phyloP scores from a whole-genome alignment of 2,797 vertebrate genomes.

The Syngnathus rostellatus region DNA sequence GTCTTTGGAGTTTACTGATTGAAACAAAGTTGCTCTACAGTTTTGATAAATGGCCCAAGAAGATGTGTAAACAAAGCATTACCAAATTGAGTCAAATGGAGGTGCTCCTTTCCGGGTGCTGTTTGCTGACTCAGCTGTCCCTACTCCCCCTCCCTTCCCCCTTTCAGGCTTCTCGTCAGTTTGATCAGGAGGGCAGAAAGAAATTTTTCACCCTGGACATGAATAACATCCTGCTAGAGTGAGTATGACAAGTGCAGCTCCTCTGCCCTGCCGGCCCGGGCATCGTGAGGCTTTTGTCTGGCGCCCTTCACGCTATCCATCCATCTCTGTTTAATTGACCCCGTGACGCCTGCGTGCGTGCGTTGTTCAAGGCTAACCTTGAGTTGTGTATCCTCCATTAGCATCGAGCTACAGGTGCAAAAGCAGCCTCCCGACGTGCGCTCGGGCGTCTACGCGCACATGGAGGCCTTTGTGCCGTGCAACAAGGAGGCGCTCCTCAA shows the following conservation, averaged over 20 bases:
- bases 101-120: constrained; percentile 1
- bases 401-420: constrained; percentile 93
- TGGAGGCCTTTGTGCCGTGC: constrained; percentile 94
- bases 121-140: constrained; percentile 47
- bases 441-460: constrained; percentile 81
- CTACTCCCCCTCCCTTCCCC: background rate
- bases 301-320: background rate
- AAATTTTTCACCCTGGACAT: constrained; percentile 99
- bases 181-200: constrained; percentile 96
- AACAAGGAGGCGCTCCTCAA: constrained; percentile 94
- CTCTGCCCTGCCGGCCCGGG: background rate
- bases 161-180: constrained; percentile 86
- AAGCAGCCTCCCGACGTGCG: constrained; percentile 78
- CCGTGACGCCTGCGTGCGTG: background rate
- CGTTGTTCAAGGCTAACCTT: constrained; percentile 5
- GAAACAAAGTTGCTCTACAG: too few relatives aligned
- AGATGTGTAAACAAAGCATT: background rate
- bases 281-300: background rate
- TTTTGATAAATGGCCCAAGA: background rate
- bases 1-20: too few relatives aligned
- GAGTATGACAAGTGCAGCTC: constrained; percentile 62
- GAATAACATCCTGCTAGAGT: constrained; percentile 99
- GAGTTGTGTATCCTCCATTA: constrained; percentile 45
- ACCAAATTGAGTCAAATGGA: background rate
- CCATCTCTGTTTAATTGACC: constrained; percentile 1